Base-by-base conservation (phyloP, 2,888 invertebrate species). In the Pyrochroa serraticornis region DNA sequence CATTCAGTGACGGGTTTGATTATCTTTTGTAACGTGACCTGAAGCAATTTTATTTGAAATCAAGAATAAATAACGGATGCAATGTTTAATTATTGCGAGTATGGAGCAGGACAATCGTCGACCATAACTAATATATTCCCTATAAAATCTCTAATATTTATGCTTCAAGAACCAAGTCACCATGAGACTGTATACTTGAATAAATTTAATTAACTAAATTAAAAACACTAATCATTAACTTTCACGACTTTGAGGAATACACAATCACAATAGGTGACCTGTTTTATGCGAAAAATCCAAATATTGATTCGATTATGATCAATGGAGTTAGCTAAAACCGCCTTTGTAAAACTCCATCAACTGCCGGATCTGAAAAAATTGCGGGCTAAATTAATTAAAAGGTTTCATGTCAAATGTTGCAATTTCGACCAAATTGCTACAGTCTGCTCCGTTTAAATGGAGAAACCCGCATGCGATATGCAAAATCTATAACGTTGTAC, bases 111-210 rank as follows among this genome's bases (percentile, higher is more conserved):
- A 74, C 72, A 75, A 62, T 72, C 72, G 71, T 63, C 65, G 64
- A 75, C 74, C 74, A 74, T 72, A 75, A 73, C 75, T 72, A 75
- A 75, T 74, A 70, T 75, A 75, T 73, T 74, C 75, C 67, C 71
- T 73, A 72, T 73, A 71, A 74, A 72, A 72, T 73, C 71, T 72
- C 71, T 70, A 70, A 73, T 70, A 72, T 72, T 71, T 70, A 72
- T 73, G 69, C 66, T 71, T 63, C 63, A 61, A 67, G 71, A 67
- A 67, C 67, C 70, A 72, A 70, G 72, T 72, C 72, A 70, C 72
- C 69, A 72, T 72, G 73, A 69, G 58, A 64, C 52, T 65, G 63
- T 57, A 65, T 65, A 60, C 57, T 67, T 67, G 65, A 70, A 70
- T 71, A 64, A 70, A 60, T 64, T 57, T 60, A 55, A 57, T 61